phyloP scores from a whole-genome alignment of 2,113 vertebrate species.

The Solenodon paradoxus region DNA sequence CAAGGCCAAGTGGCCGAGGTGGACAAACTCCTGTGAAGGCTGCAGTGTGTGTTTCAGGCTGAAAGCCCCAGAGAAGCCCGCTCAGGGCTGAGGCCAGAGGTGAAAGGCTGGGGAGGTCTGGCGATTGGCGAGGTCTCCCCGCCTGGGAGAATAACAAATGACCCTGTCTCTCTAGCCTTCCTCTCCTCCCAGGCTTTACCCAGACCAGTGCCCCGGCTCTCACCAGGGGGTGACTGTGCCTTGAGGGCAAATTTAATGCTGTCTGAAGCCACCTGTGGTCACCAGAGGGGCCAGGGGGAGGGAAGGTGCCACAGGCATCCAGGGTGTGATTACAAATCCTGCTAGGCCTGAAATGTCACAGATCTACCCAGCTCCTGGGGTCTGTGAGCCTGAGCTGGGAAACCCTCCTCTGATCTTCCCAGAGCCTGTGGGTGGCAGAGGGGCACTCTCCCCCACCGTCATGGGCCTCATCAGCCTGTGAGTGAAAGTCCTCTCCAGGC shows the following conservation, averaged over 20 bases:
- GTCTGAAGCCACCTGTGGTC: background rate
- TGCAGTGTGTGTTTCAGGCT: too few relatives aligned
- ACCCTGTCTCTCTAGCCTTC: background rate
- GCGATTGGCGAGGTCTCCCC: background rate
- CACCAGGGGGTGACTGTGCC: rapidly evolving
- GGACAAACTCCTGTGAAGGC: too few relatives aligned
- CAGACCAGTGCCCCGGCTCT: background rate
- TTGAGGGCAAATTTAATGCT: background rate
- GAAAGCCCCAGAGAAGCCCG: too few relatives aligned
- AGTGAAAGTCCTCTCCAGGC: background rate
- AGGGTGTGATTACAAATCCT: background rate
- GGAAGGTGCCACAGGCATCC: background rate
- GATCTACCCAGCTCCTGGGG: background rate
- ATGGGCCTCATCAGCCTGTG: background rate
- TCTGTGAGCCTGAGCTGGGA: background rate
- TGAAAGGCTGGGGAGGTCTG: too few relatives aligned
- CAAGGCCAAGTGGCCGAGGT: too few relatives aligned
- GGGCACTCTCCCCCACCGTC: background rate
- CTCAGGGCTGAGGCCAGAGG: too few relatives aligned
- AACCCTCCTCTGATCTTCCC: background rate
- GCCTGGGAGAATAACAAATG: too few relatives aligned
- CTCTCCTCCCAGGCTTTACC: too few relatives aligned
- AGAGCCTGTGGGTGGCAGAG: too few relatives aligned
- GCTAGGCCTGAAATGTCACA: rapidly evolving
- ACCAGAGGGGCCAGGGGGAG: too few relatives aligned